A percentile compares a stretch with the other conserved stretches of the same genome.
Conservation (phyloP, 30 jellyfish, hydroid and myxozoan species). For the Phacellophora camtschatica region DNA sequence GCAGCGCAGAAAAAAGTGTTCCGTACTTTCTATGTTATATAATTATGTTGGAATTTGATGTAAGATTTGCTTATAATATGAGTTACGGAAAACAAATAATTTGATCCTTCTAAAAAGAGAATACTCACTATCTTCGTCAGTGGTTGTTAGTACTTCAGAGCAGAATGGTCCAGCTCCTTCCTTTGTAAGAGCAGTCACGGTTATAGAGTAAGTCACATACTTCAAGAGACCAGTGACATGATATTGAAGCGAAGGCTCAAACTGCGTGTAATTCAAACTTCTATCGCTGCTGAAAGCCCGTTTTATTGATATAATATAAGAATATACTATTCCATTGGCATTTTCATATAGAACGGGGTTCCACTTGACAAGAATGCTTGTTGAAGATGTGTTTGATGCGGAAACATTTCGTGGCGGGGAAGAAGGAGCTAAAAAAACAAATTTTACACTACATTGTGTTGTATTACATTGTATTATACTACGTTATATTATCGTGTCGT, state of each 20-base stretch:
- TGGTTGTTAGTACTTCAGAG: not conserved
- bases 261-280: constrained; percentile 37
- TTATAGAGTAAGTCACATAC: constrained; percentile 20
- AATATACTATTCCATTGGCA: constrained; percentile 57
- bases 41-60: too few species aligned
- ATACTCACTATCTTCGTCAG: constrained; percentile 60
- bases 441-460: not conserved
- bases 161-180: constrained; percentile 66
- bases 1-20: too few species aligned
- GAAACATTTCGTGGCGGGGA: constrained; percentile 47
- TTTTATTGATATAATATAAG: constrained; percentile 34
- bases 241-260: constrained; percentile 25
- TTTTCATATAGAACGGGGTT: constrained; percentile 41
- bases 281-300: constrained; percentile 32
- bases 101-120: not conserved
- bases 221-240: constrained; percentile 18
- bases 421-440: constrained; percentile 32
- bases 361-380: constrained; percentile 47
- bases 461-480: not conserved
- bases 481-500: not conserved
- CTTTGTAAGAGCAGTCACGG: constrained; percentile 42
- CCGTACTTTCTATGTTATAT: too few species aligned
- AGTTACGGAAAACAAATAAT: too few species aligned
- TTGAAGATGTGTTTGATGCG: constrained; percentile 37
- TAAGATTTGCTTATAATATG: too few species aligned